phyloP scores from a whole-genome alignment of 92 coral and sea anemone species.

The Porites lobata region DNA sequence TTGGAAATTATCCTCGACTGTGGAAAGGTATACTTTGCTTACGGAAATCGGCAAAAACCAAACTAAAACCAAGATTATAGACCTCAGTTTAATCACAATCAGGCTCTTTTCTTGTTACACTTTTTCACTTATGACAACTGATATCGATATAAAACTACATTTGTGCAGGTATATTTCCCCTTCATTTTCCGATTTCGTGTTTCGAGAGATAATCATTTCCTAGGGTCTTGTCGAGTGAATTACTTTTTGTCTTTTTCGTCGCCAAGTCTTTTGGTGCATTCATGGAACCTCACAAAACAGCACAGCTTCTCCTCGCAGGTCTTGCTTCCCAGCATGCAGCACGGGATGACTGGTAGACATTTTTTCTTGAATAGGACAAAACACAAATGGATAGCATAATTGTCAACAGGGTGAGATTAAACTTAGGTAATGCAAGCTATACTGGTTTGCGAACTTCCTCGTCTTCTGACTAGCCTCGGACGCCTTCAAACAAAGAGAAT shows the following conservation, averaged over 20 bases:
- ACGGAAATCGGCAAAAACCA: too few relatives aligned
- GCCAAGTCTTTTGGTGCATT: constrained; percentile 7
- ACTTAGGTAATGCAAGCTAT: too few relatives aligned
- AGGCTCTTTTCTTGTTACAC: constrained; percentile 53
- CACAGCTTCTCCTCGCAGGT: constrained; percentile 53
- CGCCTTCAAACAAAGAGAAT: too few relatives aligned
- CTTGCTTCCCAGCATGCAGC: constrained; percentile 19
- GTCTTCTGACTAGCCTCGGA: too few relatives aligned
- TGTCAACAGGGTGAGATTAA: too few relatives aligned
- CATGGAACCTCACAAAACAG: constrained; percentile 45
- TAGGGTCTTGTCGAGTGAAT: neutral
- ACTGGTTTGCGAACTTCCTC: too few relatives aligned
- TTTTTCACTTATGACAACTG: constrained; percentile 35
- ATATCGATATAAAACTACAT: constrained; percentile 39
- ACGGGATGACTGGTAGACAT: constrained; percentile 42
- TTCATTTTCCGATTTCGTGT: neutral
- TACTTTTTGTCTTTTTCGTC: neutral
- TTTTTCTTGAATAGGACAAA: neutral
- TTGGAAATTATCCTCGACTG: too few relatives aligned
- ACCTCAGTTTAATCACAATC: constrained; percentile 27
- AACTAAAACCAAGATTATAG: neutral
- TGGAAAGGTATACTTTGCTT: too few relatives aligned
- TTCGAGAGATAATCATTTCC: too few relatives aligned
- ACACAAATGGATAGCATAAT: too few relatives aligned
- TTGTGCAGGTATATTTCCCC: constrained; percentile 15